phyloP scores from a whole-genome alignment of 2,888 invertebrate genomes.

The Euphydryas editha region DNA sequence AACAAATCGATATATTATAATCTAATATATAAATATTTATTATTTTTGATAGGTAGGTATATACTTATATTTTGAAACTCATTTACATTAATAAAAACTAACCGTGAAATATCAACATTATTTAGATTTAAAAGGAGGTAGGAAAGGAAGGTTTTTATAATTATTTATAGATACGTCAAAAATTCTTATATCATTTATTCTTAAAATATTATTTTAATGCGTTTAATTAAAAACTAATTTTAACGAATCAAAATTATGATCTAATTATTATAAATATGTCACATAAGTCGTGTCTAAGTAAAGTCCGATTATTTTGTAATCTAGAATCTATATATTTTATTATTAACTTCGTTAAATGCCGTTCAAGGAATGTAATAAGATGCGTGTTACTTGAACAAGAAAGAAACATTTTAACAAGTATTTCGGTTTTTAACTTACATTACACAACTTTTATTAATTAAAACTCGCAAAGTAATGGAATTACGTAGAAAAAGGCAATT shows the following conservation, averaged over 20 bases:
- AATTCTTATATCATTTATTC: too few relatives aligned
- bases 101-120: not conserved
- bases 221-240: too few relatives aligned
- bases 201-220: too few relatives aligned
- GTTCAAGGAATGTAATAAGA: not conserved
- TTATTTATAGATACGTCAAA: not conserved
- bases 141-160: not conserved
- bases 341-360: constrained; percentile 10
- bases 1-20: not conserved
- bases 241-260: too few relatives aligned
- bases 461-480: too few relatives aligned
- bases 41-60: too few relatives aligned
- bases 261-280: too few relatives aligned
- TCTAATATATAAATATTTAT: not conserved
- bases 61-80: constrained; percentile 1
- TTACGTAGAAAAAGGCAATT: too few relatives aligned
- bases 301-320: not conserved
- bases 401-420: not conserved
- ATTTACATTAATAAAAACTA: not conserved
- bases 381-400: not conserved
- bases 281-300: not conserved
- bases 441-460: too few relatives aligned
- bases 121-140: not conserved
- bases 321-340: not conserved
- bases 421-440: not conserved